Percentiles rank a stretch among this genome's conserved stretches.
Evolutionary conservation across 2,888 invertebrate genomes (phyloP).

Genomic region (Tolmerus cingulatus): DNA sequence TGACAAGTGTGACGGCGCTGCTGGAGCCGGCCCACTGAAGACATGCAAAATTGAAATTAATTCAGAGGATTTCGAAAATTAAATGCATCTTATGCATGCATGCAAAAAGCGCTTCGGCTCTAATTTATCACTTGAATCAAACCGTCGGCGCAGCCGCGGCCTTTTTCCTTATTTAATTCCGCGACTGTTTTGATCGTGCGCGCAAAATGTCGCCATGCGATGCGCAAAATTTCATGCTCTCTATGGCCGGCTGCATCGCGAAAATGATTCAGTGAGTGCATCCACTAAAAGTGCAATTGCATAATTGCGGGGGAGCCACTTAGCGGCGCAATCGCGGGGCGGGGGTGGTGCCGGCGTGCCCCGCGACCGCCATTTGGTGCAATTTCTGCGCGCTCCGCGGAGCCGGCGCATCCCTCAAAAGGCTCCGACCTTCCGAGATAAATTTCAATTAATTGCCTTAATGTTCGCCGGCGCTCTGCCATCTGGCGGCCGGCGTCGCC

Average conservation of each 20-base stretch:
- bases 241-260: slow-evolving; percentile 4
- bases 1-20: slow-evolving; percentile 39
- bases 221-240: slow-evolving; percentile 21
- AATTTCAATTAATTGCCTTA: slow-evolving; percentile 37
- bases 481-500: background rate
- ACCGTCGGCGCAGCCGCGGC: background rate
- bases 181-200: background rate
- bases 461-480: slow-evolving; percentile 13
- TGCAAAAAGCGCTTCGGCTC: slow-evolving; percentile 38
- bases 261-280: slow-evolving; percentile 27
- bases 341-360: background rate
- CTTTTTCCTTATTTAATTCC: background rate
- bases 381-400: background rate
- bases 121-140: slow-evolving; percentile 36
- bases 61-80: slow-evolving; percentile 57
- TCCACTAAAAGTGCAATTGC: slow-evolving; percentile 24
- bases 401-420: background rate
- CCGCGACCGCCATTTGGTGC: background rate
- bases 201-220: slow-evolving; percentile 17
- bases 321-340: background rate
- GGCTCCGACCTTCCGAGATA: slow-evolving; percentile 18
- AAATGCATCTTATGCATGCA: slow-evolving; percentile 39
- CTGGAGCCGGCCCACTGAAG: slow-evolving; percentile 49
- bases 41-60: slow-evolving; percentile 64
- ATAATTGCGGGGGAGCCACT: slow-evolving; percentile 11